A percentile compares a stretch with the other conserved stretches of the same genome.
Evolutionary conservation across 2,888 invertebrate species (phyloP).

Genomic region (Cephus pygmeus): DNA sequence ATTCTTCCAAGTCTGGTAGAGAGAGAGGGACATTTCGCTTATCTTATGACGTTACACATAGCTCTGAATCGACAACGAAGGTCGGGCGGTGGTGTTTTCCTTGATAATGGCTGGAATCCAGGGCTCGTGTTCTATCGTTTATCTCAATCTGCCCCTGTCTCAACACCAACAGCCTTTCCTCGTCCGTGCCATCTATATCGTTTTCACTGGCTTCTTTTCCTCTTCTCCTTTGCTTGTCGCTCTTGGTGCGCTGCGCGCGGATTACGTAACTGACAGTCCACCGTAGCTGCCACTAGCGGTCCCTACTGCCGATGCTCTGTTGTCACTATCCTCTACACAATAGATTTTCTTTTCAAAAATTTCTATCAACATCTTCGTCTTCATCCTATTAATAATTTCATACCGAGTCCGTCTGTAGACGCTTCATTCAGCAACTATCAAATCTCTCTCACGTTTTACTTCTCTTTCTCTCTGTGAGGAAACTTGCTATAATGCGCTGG

Average conservation of each 20-base stretch:
- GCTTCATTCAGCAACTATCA: too few relatives aligned
- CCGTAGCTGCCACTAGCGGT: slow-evolving; percentile 9
- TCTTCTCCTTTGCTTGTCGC: background rate
- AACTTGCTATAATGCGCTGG: too few relatives aligned
- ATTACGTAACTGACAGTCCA: slow-evolving; percentile 40
- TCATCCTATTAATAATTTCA: too few relatives aligned
- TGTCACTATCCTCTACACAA: slow-evolving; percentile 11
- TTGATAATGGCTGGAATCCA: background rate
- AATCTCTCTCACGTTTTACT: too few relatives aligned
- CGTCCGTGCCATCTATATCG: background rate
- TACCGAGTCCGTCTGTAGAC: too few relatives aligned
- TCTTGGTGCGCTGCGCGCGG: slow-evolving; percentile 26
- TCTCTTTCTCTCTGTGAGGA: too few relatives aligned
- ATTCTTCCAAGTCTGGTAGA: too few relatives aligned
- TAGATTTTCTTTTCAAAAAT: slow-evolving; percentile 50
- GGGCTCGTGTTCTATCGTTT: background rate
- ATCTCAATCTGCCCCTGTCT: background rate
- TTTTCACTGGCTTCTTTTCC: background rate
- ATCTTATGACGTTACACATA: too few relatives aligned
- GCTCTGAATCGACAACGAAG: too few relatives aligned
- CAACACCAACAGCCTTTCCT: background rate
- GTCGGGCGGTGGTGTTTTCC: too few relatives aligned
- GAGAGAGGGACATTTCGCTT: too few relatives aligned
- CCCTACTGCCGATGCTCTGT: too few relatives aligned
- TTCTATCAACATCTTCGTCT: slow-evolving; percentile 32